Base-by-base conservation (phyloP, 2,888 invertebrate species). In the Brachyptera putata region DNA sequence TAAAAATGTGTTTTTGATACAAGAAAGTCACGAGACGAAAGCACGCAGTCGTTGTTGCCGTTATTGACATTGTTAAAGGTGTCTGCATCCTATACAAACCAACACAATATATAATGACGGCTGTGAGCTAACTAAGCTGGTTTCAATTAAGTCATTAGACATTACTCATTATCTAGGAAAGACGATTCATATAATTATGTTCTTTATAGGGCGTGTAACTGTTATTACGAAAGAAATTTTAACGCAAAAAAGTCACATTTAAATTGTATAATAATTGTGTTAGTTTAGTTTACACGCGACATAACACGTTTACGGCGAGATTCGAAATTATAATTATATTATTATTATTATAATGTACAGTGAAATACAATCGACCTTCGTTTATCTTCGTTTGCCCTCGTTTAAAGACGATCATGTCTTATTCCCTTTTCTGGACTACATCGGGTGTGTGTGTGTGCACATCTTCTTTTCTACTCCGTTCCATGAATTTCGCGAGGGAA, bases 191-290 rank as follows among this genome's bases (percentile, higher is more conserved):
- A n/a, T 26, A 53, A 53, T 53, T 16, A 53, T 36, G 18, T 24
- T 14, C 50, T 50, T 53, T 53, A 34, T 30, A 22, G 34, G 34
- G 53, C 53, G 53, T 53, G 53, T 36, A 53, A 34, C 34, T 50
- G 22, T 53, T 1, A 43, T 43, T 43, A 43, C 21, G 16, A 43
- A 18, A n/a, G 43, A 43, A 43, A 43, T 16, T 37, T 43, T 3
- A 3, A 21, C 9, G 16, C 43, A 18, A 43, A 43, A 43, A 43
- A 43, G 13, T 43, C 30, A 30, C 24, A n/a, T 24, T 34, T 1
- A 36, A 36, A 34, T 53, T 53, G 53, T 36, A 53, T 53, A 53
- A 53, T 53, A 53, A 53, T 53, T 53, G 53, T 7, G 53, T 36
- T 53, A 30, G 53, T 36, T 53, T 36, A 30, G 30, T 34, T 22